Evolutionary conservation across 2,797 vertebrate species (phyloP).

Genomic region (Calcarius lapponicus): DNA sequence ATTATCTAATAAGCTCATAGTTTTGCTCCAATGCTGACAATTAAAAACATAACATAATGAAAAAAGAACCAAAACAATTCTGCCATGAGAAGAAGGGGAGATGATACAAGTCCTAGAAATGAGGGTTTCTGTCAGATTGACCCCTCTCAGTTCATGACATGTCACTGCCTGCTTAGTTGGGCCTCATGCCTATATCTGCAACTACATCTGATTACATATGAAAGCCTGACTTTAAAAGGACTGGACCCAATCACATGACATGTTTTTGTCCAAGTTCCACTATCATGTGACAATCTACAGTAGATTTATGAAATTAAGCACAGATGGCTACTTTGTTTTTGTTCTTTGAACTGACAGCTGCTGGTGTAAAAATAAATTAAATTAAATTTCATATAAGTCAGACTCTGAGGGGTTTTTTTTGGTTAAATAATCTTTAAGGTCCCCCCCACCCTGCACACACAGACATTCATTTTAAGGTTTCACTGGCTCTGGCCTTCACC

Average conservation of each 20-base stretch:
- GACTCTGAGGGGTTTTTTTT: constrained; percentile 55
- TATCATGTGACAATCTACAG: constrained; percentile 79
- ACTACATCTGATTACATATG: constrained; percentile 27
- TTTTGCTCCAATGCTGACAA: neutral
- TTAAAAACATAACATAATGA: neutral
- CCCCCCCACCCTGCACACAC: neutral
- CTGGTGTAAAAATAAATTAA: constrained; percentile 86
- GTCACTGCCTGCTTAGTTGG: neutral
- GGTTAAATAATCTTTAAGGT: constrained; percentile 70
- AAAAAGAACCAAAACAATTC: neutral
- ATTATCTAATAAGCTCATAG: neutral
- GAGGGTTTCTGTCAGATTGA: neutral
- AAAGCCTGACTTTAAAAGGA: constrained; percentile 62
- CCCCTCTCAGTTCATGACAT: neutral
- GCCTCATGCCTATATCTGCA: constrained; percentile 26
- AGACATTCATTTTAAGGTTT: constrained; percentile 43
- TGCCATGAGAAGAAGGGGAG: neutral
- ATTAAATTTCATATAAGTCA: constrained; percentile 84
- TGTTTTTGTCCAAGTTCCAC: constrained; percentile 73
- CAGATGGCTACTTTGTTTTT: constrained; percentile 80
- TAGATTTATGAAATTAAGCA: constrained; percentile 72
- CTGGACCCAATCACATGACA: constrained; percentile 72
- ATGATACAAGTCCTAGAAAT: neutral
- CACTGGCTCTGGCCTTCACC: constrained; percentile 51
- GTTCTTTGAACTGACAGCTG: constrained; percentile 86